A percentile compares a stretch with the other conserved stretches of the same genome.
Evolutionary conservation across 2,113 vertebrate species (phyloP).

Genomic region (Sturnus vulgaris): DNA sequence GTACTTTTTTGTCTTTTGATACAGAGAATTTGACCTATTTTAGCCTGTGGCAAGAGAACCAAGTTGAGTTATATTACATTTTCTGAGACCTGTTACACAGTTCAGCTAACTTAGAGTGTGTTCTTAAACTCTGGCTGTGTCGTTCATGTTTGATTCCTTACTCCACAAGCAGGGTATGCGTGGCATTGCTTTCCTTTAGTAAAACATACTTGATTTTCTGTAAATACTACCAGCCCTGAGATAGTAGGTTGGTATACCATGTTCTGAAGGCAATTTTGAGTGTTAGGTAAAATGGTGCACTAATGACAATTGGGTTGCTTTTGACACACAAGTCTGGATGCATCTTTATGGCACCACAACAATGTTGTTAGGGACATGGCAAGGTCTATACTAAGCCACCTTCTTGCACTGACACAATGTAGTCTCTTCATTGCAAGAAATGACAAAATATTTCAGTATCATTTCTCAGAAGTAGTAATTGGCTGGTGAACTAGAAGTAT

Average conservation of each 20-base stretch:
- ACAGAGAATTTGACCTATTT: background rate
- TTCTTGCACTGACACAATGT: background rate
- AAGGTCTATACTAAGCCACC: background rate
- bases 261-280: background rate
- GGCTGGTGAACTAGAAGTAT: background rate
- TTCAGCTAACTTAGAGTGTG: background rate
- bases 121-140: background rate
- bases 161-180: background rate
- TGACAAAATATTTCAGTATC: background rate
- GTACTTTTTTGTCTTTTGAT: background rate
- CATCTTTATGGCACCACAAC: background rate
- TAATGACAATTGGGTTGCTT: background rate
- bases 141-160: background rate
- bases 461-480: background rate
- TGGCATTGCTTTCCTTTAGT: background rate
- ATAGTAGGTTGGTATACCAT: background rate
- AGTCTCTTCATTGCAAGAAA: background rate
- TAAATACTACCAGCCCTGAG: background rate
- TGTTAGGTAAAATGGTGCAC: background rate
- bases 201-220: background rate
- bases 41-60: background rate
- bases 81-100: background rate
- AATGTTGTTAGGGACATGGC: rapidly evolving
- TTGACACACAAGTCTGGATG: background rate
- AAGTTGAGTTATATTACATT: background rate